These are phyloP conservation scores for Calidris pygmaea DNA, from an alignment of 2,113 vertebrate species.

Conservation along the genomic window DNA sequence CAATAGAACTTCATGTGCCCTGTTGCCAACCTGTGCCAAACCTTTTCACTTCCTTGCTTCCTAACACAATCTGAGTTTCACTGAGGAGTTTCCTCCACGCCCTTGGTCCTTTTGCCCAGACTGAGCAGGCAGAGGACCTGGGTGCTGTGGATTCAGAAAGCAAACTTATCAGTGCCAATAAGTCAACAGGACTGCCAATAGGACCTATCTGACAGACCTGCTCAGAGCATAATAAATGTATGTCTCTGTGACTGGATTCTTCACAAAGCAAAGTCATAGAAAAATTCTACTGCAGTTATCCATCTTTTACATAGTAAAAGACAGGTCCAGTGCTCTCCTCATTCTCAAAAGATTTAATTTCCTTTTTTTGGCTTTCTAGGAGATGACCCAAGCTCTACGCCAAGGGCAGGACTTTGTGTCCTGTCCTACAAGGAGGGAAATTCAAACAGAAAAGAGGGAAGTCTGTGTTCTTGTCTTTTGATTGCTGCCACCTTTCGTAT, in stretches of 20 bases:
- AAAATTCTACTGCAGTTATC: neutral
- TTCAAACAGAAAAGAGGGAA: neutral
- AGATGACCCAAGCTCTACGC: neutral
- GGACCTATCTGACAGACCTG: neutral
- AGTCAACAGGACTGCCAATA: neutral
- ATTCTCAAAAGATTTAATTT: neutral
- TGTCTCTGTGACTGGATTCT: neutral
- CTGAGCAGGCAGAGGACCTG: neutral
- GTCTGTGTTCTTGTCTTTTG: neutral
- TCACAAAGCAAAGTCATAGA: neutral
- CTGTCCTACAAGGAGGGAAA: neutral
- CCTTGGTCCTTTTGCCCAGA: neutral
- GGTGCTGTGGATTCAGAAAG: neutral
- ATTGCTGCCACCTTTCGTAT: neutral
- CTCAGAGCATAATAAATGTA: neutral
- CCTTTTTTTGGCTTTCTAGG: neutral
- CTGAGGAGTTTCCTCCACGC: neutral
- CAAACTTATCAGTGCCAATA: neutral
- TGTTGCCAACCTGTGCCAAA: neutral
- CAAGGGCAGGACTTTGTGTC: neutral
- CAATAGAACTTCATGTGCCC: neutral
- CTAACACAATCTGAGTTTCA: neutral
- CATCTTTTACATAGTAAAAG: neutral
- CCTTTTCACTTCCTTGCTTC: rapidly evolving
- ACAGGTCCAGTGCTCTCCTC: neutral